Base-by-base conservation (phyloP, 30 jellyfish, hydroid and myxozoan species). In the Euphysa ruthae region DNA sequence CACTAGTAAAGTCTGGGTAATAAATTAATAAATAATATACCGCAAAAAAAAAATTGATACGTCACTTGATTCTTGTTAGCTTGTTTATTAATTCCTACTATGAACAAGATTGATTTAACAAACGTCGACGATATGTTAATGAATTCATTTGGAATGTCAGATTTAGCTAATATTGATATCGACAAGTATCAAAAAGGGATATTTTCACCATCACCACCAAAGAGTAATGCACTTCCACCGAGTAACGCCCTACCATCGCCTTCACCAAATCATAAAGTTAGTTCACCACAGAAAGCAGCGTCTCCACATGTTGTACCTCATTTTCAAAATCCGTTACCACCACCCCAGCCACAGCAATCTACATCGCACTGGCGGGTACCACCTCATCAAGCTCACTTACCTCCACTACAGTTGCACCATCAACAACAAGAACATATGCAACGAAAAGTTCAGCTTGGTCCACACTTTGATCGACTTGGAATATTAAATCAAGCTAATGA, bases 251-350 rank as follows among this genome's bases (percentile, higher is more conserved):
- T 34, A 4, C 29, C 75, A 1, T 27, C 62, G 14, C 15, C 75
- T 2, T 25, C 62, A 5, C 62, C 77, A 29, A 32, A 24, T 23
- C 42, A 32, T 10, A 32, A 58, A 58, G 58, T 63, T 30, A 24
- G 34, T n/a, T 63, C 77, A 18, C 77, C 77, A 63, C 77, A 63
- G 26, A 63, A 63, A 34, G 61, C 77, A 12, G 12, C 42, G 8
- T 63, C 77, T 30, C 77, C 77, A 14, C 77, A 63, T 44, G 77
- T 63, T 63, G 77, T 63, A n/a, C 77, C 77, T 33, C 30, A 33
- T n/a, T n/a, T 49, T 22, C 77, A 49, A 21, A 61, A 63, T n/a
- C 63, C 42, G 10, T 43, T 30, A 32, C 77, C 77, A 44, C 75
- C 54, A 42, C 74, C 27, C 76, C 78, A 24, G 34, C 89, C 44